Percentiles rank a stretch among this genome's conserved stretches.
Evolutionary conservation across 2,888 invertebrate species (phyloP).

Genomic region (Scaptodrosophila latifasciaeformis): DNA sequence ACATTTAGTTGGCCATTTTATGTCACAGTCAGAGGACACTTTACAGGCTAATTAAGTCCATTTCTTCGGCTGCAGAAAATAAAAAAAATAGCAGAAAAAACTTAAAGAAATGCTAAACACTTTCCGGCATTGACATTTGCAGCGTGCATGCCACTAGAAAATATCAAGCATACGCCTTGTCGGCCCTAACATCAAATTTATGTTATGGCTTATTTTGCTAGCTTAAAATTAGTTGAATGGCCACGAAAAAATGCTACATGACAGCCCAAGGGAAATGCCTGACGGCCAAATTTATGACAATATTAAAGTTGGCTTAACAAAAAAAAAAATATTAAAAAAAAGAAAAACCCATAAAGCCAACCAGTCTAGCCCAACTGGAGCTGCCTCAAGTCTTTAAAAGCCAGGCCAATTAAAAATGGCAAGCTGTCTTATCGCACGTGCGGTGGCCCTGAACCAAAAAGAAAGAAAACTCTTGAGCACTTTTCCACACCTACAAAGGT

Average conservation of each 20-base stretch:
- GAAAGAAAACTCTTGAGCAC: neutral
- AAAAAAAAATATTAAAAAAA: too few species aligned
- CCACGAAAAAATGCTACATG: slow-evolving; percentile 19
- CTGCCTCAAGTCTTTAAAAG: neutral
- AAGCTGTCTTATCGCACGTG: slow-evolving; percentile 59
- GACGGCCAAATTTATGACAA: slow-evolving; percentile 52
- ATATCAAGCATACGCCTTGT: slow-evolving; percentile 59
- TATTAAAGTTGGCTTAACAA: slow-evolving; percentile 44
- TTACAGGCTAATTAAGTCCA: slow-evolving; percentile 62
- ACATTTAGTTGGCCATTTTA: slow-evolving; percentile 45
- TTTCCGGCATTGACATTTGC: slow-evolving; percentile 65
- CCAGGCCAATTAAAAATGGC: slow-evolving; percentile 60
- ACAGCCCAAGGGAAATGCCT: slow-evolving; percentile 46
- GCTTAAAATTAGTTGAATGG: slow-evolving; percentile 41
- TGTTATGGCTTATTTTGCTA: slow-evolving; percentile 20
- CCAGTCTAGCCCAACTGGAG: slow-evolving; percentile 11
- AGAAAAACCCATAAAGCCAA: slow-evolving; percentile 17
- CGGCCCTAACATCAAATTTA: slow-evolving; percentile 27
- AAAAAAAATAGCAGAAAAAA: too few species aligned
- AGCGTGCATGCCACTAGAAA: slow-evolving; percentile 22
- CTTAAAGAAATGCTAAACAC: slow-evolving; percentile 51
- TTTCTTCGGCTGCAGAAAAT: slow-evolving; percentile 21
- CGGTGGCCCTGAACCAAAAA: too few species aligned
- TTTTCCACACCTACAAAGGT: slow-evolving; percentile 9
- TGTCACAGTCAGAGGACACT: slow-evolving; percentile 32